Evolutionary conservation across 1,140 invertebrate species (phyloP).

Genomic region (Tribolium madens): DNA sequence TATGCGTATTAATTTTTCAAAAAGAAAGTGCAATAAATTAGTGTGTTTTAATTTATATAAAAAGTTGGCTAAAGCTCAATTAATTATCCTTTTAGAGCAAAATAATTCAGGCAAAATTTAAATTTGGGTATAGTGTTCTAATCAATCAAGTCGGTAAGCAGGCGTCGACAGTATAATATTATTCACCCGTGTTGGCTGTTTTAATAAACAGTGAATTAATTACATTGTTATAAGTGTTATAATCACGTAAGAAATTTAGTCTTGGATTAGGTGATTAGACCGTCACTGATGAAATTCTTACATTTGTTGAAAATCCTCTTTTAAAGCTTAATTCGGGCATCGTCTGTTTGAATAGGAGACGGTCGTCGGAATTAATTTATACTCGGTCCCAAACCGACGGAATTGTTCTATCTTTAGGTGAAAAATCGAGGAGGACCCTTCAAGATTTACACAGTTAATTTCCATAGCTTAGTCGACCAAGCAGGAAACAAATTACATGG

Average conservation of each 20-base stretch:
- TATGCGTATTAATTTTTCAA: neutral
- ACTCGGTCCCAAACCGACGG: constrained; percentile 24
- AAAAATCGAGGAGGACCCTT: constrained; percentile 52
- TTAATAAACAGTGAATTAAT: constrained; percentile 44
- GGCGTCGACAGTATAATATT: constrained; percentile 38
- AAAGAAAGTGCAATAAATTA: neutral
- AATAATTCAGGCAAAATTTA: constrained; percentile 35
- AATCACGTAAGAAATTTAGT: constrained; percentile 8
- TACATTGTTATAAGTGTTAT: constrained; percentile 4
- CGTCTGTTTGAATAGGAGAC: constrained; percentile 45
- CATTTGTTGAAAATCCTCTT: neutral
- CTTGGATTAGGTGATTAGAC: neutral
- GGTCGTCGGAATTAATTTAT: constrained; percentile 47
- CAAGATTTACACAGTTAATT: constrained; percentile 58
- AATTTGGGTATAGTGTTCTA: constrained; percentile 36
- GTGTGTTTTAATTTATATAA: neutral
- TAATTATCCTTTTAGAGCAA: constrained; percentile 21
- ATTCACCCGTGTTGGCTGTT: constrained; percentile 27
- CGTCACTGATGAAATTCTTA: constrained; percentile 1
- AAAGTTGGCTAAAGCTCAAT: constrained; percentile 3
- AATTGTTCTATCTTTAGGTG: constrained; percentile 46
- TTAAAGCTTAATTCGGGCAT: neutral
- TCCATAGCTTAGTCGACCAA: constrained; percentile 56
- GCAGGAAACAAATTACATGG: constrained; percentile 55
- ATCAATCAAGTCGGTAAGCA: constrained; percentile 40